Evolutionary conservation across 2,113 vertebrate genomes (phyloP).

Genomic region (Percina caprodes): DNA sequence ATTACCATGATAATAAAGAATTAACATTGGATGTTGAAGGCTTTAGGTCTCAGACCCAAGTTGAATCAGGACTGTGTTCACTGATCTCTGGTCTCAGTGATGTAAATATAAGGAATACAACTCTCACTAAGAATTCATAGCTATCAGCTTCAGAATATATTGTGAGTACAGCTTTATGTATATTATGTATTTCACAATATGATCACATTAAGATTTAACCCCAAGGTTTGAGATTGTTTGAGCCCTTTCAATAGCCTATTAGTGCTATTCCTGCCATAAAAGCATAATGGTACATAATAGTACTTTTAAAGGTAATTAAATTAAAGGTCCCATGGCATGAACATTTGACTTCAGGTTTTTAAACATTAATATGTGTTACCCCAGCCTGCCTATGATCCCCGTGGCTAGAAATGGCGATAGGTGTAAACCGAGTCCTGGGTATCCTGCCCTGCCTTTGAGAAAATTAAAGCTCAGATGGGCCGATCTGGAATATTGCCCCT

Average conservation of each 20-base stretch:
- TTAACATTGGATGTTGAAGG: not conserved
- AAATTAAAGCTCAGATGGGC: too few species aligned
- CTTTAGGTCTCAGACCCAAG: not conserved
- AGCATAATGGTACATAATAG: too few species aligned
- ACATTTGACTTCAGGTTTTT: too few species aligned
- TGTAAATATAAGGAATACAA: not conserved
- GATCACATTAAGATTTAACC: not conserved
- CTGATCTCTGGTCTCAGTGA: not conserved
- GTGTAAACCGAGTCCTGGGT: too few species aligned
- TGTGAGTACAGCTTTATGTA: not conserved
- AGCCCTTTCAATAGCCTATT: not conserved
- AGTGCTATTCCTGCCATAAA: not conserved
- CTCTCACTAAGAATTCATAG: not conserved
- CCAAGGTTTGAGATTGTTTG: not conserved
- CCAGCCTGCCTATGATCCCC: too few species aligned
- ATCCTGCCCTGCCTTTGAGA: too few species aligned
- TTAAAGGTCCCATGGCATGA: too few species aligned
- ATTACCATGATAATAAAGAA: not conserved
- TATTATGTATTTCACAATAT: not conserved
- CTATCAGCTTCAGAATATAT: not conserved
- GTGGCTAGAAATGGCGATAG: too few species aligned
- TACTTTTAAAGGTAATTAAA: not conserved
- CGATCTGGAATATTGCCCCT: too few species aligned
- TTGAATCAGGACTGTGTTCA: not conserved
- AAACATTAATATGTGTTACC: too few species aligned